phyloP scores from a whole-genome alignment of 2,888 invertebrate genomes.

The Pollenia amentaria region DNA sequence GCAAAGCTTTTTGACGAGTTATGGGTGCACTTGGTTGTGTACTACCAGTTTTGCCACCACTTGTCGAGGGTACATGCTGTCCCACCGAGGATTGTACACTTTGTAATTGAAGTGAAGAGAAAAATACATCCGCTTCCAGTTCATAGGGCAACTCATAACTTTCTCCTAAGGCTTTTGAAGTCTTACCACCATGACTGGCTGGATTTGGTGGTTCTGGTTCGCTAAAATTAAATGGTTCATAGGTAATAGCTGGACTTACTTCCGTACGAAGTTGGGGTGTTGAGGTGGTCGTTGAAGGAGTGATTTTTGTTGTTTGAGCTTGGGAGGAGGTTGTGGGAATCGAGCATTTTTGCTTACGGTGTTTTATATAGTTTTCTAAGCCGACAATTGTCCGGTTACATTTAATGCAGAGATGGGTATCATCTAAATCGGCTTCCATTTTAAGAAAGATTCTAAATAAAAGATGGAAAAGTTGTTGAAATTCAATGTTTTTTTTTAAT shows the following conservation, averaged over 20 bases:
- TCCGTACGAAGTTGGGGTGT: conserved; percentile 73
- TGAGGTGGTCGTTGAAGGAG: conserved; percentile 6
- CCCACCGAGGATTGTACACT: conserved; percentile 84
- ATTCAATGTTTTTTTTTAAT: background rate
- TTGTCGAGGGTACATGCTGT: conserved; percentile 43
- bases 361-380: conserved; percentile 93
- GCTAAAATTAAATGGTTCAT: conserved; percentile 79
- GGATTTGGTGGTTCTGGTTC: conserved; percentile 79
- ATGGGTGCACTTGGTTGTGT: conserved; percentile 50
- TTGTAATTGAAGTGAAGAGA: conserved; percentile 92
- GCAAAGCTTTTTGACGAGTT: conserved; percentile 60
- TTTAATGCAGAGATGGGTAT: conserved; percentile 94
- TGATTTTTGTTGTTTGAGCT: background rate
- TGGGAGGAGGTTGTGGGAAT: background rate
- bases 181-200: conserved; percentile 79
- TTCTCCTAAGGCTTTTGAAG: conserved; percentile 80
- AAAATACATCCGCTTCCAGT: conserved; percentile 93
- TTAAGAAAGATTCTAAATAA: conserved; percentile 57
- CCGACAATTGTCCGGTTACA: conserved; percentile 93
- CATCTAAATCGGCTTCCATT: conserved; percentile 88
- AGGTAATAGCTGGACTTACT: conserved; percentile 80
- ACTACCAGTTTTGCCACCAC: conserved; percentile 73
- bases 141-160: conserved; percentile 86
- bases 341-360: conserved; percentile 90
- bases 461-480: too few species aligned